Base-by-base conservation (phyloP, 2,888 invertebrate species). In the Melieria omissa region DNA sequence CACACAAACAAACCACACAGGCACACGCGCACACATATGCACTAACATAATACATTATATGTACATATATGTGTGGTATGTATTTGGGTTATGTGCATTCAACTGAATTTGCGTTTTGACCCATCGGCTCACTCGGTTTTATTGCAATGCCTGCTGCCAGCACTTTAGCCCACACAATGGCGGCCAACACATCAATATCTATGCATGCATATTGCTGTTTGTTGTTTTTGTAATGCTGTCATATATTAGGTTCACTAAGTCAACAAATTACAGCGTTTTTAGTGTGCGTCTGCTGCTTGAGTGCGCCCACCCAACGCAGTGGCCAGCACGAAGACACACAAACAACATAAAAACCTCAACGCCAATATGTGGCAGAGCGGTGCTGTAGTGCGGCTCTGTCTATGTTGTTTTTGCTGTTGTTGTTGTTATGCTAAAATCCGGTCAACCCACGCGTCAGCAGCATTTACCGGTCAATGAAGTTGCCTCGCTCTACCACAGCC, bases 221-320 rank as follows among this genome's bases (percentile, higher is more conserved):
- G 60, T 14, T 61, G 14, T 62, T 60, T 52, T 49, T 45, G 12
- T 12, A 52, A 57, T 47, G 57, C 55, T 70, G 70, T 58, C 63
- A 70, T 52, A 70, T 70, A 63, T 70, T 65, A 70, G 70, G 70
- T 64, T 65, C 65, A 60, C 58, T 49, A 65, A 70, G 65, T 70
- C 70, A 70, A 70, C 65, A 70, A 70, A 65, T 70, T 70, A 70
- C 52, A 62, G 47, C 68, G 44, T 54, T 29, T 29, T 29, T 29
- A 29, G 29, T 29, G 29, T 29, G 29, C 29, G 29, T 29, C 29
- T 29, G 29, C 29, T 3, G 29, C 29, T 61, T 61, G 61, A 61
- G 62, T 42, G 62, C 52, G 62, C 62, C 10, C 61, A 0, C 42
- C 61, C 14, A n/a, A n/a, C 14, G 49, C 52, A 5, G n/a, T 52